These are phyloP conservation scores for Drosophila lacteicornis DNA, from an alignment of 1,140 invertebrate species.

Conservation along the genomic window DNA sequence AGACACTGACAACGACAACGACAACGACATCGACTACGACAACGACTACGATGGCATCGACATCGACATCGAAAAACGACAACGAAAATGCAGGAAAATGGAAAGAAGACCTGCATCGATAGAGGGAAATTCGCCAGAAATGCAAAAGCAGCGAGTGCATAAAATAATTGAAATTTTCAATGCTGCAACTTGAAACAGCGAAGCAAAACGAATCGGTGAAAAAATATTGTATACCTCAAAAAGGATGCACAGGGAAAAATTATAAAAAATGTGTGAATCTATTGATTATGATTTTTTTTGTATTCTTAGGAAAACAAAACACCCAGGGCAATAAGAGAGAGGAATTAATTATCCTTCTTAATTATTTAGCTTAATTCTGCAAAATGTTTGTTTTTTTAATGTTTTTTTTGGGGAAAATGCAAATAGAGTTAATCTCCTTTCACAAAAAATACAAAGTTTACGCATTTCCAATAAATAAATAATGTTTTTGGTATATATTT, in stretches of 20 bases:
- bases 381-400: too few species aligned
- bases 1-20: slow-evolving; percentile 31
- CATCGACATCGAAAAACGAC: slow-evolving; percentile 29
- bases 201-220: slow-evolving; percentile 17
- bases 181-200: slow-evolving; percentile 46
- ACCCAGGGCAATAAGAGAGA: too few species aligned
- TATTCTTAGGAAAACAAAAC: too few species aligned
- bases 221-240: neutral
- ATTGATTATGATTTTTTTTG: too few species aligned
- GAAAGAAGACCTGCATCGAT: slow-evolving; percentile 28
- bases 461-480: neutral
- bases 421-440: too few species aligned
- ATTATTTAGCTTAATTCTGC: too few species aligned
- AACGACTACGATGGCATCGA: slow-evolving; percentile 20
- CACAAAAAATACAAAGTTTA: too few species aligned
- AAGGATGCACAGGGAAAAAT: slow-evolving; percentile 1
- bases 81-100: slow-evolving; percentile 23
- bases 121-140: slow-evolving; percentile 32
- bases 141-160: slow-evolving; percentile 43
- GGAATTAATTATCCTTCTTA: too few species aligned
- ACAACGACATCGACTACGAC: slow-evolving; percentile 22
- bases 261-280: too few species aligned
- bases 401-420: too few species aligned
- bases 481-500: neutral
- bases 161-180: slow-evolving; percentile 53